Percentiles rank a stretch among this genome's conserved stretches.
Conservation (phyloP, 2,113 vertebrate genomes). For the Clarias macrocephalus region DNA sequence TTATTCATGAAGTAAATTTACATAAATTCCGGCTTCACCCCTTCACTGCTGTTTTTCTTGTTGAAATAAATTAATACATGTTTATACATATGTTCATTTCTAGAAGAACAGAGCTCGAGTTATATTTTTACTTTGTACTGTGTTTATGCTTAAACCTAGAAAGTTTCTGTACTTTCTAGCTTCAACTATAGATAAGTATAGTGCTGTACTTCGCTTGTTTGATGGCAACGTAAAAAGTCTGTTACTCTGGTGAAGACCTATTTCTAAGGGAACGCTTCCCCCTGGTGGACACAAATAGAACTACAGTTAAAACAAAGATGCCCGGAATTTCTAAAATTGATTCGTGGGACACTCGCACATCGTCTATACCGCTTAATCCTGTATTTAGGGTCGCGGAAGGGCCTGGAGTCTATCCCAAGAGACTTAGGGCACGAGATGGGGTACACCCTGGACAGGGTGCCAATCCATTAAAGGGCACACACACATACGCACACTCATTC, state of each 20-base stretch:
- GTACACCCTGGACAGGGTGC: no score
- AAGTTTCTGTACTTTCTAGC: not conserved
- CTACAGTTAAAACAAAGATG: not conserved
- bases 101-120: not conserved
- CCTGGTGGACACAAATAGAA: not conserved
- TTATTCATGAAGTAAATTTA: not conserved
- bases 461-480: no score
- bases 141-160: not conserved
- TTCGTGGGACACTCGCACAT: no score
- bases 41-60: not conserved
- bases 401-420: no score
- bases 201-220: not conserved
- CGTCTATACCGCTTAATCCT: no score
- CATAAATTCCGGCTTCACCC: not conserved
- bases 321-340: no score
- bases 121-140: not conserved
- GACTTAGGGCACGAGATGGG: no score
- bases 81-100: not conserved
- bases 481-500: no score
- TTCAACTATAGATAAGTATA: no score
- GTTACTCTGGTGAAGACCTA: not conserved
- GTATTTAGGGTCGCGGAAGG: no score
- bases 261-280: not conserved
- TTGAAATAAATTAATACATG: not conserved
- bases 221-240: not conserved